Percentiles rank a stretch among this genome's conserved stretches.
Conservation (phyloP, 2,797 vertebrate species). For the Loris lydekkerianus region DNA sequence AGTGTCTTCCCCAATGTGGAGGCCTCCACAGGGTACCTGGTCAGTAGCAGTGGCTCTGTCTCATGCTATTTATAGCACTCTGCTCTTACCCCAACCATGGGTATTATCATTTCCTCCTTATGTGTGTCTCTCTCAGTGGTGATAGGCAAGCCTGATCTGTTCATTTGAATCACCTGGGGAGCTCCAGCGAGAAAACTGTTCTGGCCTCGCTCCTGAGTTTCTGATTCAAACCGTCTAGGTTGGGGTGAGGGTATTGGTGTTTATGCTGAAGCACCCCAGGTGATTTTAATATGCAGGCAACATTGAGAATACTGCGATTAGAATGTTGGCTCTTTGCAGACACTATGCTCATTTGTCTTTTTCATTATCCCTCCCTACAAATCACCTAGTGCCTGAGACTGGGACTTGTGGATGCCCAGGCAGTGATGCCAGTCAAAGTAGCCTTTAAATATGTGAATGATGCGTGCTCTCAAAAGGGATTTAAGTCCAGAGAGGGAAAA, state of each 20-base stretch:
- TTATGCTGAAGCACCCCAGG: not conserved
- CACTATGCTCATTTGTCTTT: not conserved
- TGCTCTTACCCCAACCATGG: conserved; percentile 6
- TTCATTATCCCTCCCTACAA: not conserved
- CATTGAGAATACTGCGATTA: not conserved
- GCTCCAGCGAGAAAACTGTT: not conserved
- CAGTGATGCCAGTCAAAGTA: not conserved
- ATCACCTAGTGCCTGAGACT: not conserved
- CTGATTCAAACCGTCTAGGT: not conserved
- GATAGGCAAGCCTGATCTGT: not conserved
- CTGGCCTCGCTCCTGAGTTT: not conserved
- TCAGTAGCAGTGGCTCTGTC: conserved; percentile 20
- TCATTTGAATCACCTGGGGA: conserved; percentile 11
- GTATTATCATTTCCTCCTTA: conserved; percentile 56
- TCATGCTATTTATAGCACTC: conserved; percentile 51
- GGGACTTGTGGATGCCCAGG: not conserved
- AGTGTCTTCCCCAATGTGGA: conserved; percentile 18
- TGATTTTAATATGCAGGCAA: not conserved
- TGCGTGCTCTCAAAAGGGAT: not conserved
- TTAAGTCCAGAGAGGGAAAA: not conserved
- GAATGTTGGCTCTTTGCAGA: conserved; percentile 39
- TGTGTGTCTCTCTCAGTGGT: conserved; percentile 26
- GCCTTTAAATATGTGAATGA: conserved; percentile 9
- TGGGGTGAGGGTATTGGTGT: not conserved
- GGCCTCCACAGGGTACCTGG: conserved; percentile 29